Evolutionary conservation across 2,888 invertebrate species (phyloP), one percentile per base, ranked within the genome.

Genomic region (Athalia circularis): DNA sequence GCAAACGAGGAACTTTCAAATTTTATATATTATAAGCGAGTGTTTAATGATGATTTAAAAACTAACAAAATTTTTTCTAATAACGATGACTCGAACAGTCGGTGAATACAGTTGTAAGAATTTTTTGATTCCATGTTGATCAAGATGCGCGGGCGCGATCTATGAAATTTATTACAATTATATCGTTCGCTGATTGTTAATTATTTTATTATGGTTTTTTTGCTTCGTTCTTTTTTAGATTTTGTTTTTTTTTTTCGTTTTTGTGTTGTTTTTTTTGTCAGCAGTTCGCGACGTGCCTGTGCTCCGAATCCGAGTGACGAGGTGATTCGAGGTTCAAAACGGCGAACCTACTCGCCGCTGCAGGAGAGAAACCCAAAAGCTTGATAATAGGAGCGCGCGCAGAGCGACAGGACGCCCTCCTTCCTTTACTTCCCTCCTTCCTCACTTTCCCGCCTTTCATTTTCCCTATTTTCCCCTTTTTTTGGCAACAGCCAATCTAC

Each of bases 321-420:
- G 29, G 15, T 52, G 83, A 85, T 86, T 85, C 85, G 83, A 84
- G 84, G 83, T 83, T 86, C 76, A 29, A 67, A 72, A 78, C 74
- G 72, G 75, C 81, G 79, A 77, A 80, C 79, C 76, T 79, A 43
- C 62, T 43, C 15, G 62, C 29, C 29, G 43, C 68, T 50, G 15
- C 52, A 54, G 54, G 43, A 54, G 54, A 9, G 68, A 43, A 54
- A 11, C 13, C 29, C 29, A 29, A 65, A 48, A 65, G 65, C 65
- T 65, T 3, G 29, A 29, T 8, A 13, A 48, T n/a, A 45, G 8
- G 65, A 11, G 48, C 65, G 48, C 65, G 65, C 65, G 47, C 15
- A 65, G 11, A 59, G n/a, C 59, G 5, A 59, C 59, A 29, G 29
- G 29, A 29, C 29, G 29, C 59, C n/a, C 59, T 13, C 59, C 59